Percentiles rank a stretch among this genome's conserved stretches.
Evolutionary conservation across 2,888 invertebrate genomes (phyloP).

Genomic region (Athrips mouffetella): DNA sequence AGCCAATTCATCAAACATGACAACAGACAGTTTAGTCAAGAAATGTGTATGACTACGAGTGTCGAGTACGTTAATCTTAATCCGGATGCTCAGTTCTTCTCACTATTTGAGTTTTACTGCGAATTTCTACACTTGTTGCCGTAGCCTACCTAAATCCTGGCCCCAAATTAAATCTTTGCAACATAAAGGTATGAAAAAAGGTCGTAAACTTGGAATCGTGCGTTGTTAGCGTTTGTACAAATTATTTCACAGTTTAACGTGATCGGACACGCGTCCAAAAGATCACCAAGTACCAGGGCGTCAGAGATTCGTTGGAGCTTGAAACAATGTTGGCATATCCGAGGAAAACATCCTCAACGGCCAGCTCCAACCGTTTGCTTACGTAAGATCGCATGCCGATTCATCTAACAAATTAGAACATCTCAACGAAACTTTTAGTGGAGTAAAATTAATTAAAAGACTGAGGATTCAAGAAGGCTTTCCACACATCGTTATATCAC

Average conservation of each 20-base stretch:
- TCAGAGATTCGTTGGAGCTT: background rate
- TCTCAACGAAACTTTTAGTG: too few species aligned
- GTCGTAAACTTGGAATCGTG: conserved; percentile 12
- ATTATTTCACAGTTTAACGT: conserved; percentile 69
- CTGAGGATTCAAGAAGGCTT: too few species aligned
- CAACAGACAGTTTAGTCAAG: too few species aligned
- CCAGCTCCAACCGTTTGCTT: background rate
- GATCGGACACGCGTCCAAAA: conserved; percentile 51
- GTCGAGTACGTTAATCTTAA: too few species aligned
- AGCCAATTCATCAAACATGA: too few species aligned
- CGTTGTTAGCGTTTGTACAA: conserved; percentile 40
- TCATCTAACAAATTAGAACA: background rate
- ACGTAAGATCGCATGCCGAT: too few species aligned
- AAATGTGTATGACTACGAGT: too few species aligned
- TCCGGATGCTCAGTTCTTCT: too few species aligned
- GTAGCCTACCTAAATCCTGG: conserved; percentile 4
- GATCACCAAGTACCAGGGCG: conserved; percentile 20
- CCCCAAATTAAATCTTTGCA: conserved; percentile 13
- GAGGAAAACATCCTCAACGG: background rate
- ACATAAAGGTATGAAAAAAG: conserved; percentile 16
- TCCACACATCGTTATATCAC: too few species aligned
- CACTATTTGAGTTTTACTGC: too few species aligned
- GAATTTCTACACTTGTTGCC: too few species aligned
- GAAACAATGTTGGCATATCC: background rate
- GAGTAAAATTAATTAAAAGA: too few species aligned